Evolutionary conservation across 1,140 invertebrate species (phyloP).

Genomic region (Heliothis subflexa): DNA sequence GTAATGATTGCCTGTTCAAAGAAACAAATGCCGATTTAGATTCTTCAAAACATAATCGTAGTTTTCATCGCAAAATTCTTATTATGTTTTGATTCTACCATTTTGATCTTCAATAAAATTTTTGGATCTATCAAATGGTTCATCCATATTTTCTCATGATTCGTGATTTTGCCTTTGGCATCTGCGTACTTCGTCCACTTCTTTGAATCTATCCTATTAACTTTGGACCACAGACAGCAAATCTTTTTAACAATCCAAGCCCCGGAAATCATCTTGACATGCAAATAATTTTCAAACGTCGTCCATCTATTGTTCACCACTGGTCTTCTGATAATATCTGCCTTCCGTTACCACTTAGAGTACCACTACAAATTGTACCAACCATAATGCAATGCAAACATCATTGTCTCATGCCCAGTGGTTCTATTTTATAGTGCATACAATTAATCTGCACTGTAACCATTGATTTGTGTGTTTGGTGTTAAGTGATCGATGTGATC

Average conservation of each 20-base stretch:
- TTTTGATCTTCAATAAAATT: too few relatives aligned
- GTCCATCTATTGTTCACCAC: background rate
- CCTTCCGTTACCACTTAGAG: background rate
- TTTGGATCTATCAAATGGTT: too few relatives aligned
- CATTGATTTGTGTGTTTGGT: background rate
- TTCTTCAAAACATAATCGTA: too few relatives aligned
- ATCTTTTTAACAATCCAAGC: background rate
- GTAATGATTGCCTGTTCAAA: background rate
- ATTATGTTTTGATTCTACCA: too few relatives aligned
- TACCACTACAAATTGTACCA: background rate
- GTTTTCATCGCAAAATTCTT: too few relatives aligned
- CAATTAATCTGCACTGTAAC: background rate
- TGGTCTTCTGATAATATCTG: constrained; percentile 9
- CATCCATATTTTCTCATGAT: too few relatives aligned
- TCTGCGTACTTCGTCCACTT: too few relatives aligned
- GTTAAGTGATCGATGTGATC: background rate
- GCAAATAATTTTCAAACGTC: background rate
- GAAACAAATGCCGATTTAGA: too few relatives aligned
- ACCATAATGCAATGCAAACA: constrained; percentile 21
- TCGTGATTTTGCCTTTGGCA: too few relatives aligned
- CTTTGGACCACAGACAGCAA: too few relatives aligned
- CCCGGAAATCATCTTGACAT: background rate
- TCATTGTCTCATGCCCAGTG: constrained; percentile 8
- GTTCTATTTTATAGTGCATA: constrained; percentile 4
- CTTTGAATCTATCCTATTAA: too few relatives aligned